These are phyloP conservation scores for Xenopus laevis DNA, from an alignment of 2,113 vertebrate genomes.

Conservation along the genomic window DNA sequence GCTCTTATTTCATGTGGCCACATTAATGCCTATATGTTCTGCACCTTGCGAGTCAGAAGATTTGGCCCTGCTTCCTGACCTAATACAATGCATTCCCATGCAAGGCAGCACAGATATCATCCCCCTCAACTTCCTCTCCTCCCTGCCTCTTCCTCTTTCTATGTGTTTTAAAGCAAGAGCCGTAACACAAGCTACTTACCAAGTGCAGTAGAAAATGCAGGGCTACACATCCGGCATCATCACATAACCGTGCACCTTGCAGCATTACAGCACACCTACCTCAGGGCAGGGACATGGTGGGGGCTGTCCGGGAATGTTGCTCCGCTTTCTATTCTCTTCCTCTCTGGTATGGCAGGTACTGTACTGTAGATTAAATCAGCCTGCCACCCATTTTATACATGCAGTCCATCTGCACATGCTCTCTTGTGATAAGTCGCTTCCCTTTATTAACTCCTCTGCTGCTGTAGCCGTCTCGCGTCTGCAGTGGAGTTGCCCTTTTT, in stretches of 20 bases:
- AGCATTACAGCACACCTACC: not conserved
- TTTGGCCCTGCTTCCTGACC: too few species aligned
- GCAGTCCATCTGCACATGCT: conserved; percentile 3
- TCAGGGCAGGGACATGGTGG: not conserved
- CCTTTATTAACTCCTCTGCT: not conserved
- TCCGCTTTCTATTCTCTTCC: too few species aligned
- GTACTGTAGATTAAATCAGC: not conserved
- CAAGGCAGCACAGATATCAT: not conserved
- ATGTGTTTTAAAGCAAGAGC: not conserved
- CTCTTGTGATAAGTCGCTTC: not conserved
- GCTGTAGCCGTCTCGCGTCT: not conserved
- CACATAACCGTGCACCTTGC: too few species aligned
- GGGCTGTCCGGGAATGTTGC: too few species aligned
- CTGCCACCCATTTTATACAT: conserved; percentile 3
- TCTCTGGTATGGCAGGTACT: not conserved
- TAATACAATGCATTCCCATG: too few species aligned
- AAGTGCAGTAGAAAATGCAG: too few species aligned
- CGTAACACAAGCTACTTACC: too few species aligned
- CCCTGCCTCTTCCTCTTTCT: not conserved
- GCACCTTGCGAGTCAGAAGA: too few species aligned
- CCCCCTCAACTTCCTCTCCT: not conserved
- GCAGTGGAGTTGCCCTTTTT: not conserved
- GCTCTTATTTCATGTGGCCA: too few species aligned
- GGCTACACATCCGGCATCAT: too few species aligned
- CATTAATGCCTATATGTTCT: too few species aligned